Conservation (phyloP, 2,113 vertebrate genomes). For the Eubucco bourcierii region DNA sequence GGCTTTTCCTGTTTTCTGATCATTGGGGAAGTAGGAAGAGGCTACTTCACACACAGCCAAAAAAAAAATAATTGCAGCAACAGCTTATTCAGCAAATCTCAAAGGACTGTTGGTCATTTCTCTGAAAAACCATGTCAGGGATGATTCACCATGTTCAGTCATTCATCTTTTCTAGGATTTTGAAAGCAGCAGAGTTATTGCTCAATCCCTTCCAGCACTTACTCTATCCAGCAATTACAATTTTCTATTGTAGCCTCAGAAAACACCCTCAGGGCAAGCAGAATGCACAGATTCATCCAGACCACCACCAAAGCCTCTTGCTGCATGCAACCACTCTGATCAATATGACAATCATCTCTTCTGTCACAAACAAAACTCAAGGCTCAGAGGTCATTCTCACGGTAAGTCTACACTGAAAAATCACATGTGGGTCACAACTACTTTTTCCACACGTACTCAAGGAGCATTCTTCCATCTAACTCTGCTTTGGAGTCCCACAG, state of each 20-base stretch:
- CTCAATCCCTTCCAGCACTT: background rate
- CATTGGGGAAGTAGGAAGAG: background rate
- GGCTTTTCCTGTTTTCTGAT: background rate
- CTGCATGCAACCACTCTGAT: background rate
- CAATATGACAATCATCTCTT: accelerated
- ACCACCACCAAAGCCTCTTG: background rate
- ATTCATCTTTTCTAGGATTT: slow-evolving; percentile 46
- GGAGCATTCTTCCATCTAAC: background rate
- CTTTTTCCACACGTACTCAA: accelerated
- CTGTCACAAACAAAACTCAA: background rate
- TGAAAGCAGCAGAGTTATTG: slow-evolving; percentile 3
- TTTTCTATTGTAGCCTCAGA: background rate
- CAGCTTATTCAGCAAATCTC: slow-evolving; percentile 31
- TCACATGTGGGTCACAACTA: background rate
- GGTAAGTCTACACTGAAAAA: background rate
- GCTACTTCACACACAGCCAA: background rate
- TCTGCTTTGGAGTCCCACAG: background rate
- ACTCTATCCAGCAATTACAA: background rate
- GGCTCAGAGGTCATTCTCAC: background rate
- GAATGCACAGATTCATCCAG: background rate
- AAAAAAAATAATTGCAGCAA: background rate
- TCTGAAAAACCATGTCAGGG: background rate
- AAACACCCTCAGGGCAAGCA: background rate
- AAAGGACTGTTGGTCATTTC: background rate
- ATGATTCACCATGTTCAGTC: slow-evolving; percentile 29